Evolutionary conservation across 1,140 invertebrate species (phyloP).

Genomic region (Phymastichus coffea): DNA sequence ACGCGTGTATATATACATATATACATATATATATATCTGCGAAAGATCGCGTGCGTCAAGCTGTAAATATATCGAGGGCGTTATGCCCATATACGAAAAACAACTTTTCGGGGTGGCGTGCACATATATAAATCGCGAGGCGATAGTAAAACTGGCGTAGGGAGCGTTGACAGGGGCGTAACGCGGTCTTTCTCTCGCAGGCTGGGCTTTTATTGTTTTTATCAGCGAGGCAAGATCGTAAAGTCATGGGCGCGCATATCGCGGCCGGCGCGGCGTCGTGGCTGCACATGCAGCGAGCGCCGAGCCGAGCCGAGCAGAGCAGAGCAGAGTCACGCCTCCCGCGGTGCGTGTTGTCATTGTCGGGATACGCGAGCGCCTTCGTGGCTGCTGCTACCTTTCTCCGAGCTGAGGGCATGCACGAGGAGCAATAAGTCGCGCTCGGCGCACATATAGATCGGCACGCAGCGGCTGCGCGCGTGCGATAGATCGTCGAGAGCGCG

Average conservation of each 20-base stretch:
- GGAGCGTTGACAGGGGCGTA: conserved; percentile 23
- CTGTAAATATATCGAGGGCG: background rate
- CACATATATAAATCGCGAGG: too few species aligned
- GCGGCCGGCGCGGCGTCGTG: conserved; percentile 8
- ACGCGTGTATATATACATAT: too few species aligned
- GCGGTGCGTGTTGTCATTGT: conserved; percentile 54
- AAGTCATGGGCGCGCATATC: background rate
- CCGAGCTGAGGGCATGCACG: conserved; percentile 28
- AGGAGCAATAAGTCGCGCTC: conserved; percentile 12
- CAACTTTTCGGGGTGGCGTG: too few species aligned
- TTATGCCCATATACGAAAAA: too few species aligned
- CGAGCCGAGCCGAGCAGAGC: too few species aligned
- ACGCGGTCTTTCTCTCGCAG: conserved; percentile 1
- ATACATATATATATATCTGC: too few species aligned
- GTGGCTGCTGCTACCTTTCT: too few species aligned
- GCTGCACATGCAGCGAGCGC: too few species aligned
- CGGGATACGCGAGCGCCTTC: conserved; percentile 43
- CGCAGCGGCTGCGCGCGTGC: too few species aligned
- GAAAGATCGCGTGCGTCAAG: too few species aligned
- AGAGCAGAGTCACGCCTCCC: conserved; percentile 51
- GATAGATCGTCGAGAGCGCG: background rate
- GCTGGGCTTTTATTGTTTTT: background rate
- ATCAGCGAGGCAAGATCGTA: conserved; percentile 5
- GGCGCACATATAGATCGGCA: background rate
- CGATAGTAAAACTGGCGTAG: too few species aligned